Percentiles rank a stretch among this genome's conserved stretches.
Conservation (phyloP, 2,113 vertebrate species). For the Dromas ardeola region DNA sequence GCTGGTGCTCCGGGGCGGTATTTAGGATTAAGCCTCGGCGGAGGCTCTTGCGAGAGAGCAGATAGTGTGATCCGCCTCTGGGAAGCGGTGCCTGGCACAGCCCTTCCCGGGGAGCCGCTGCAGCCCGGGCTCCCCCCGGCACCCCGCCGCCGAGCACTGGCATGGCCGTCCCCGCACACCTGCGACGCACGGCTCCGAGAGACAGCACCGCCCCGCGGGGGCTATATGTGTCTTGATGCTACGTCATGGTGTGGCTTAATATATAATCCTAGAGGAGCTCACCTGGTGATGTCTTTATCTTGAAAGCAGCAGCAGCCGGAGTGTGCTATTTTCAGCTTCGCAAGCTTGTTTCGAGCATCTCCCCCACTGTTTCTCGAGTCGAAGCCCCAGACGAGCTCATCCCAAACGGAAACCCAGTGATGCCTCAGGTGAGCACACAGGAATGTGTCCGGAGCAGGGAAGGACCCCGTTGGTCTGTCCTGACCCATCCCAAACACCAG, state of each 20-base stretch:
- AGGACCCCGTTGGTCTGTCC: not conserved
- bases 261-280: not conserved
- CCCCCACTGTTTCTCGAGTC: not conserved
- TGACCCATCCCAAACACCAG: too few relatives aligned
- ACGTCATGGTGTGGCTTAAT: not conserved
- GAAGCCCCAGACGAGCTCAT: not conserved
- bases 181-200: accelerated
- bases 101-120: accelerated
- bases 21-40: not conserved
- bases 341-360: not conserved
- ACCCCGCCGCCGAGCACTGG: accelerated
- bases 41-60: not conserved
- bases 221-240: not conserved
- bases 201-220: accelerated
- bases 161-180: not conserved
- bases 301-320: not conserved
- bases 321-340: not conserved
- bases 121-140: not conserved
- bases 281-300: conserved; percentile 27
- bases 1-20: not conserved
- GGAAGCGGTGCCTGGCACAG: not conserved
- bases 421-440: not conserved
- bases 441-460: not conserved
- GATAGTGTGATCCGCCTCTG: not conserved
- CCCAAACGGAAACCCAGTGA: not conserved